Evolutionary conservation across 1,140 invertebrate genomes (phyloP), one percentile per base, ranked within the genome.

Genomic region (Heliconius himera): DNA sequence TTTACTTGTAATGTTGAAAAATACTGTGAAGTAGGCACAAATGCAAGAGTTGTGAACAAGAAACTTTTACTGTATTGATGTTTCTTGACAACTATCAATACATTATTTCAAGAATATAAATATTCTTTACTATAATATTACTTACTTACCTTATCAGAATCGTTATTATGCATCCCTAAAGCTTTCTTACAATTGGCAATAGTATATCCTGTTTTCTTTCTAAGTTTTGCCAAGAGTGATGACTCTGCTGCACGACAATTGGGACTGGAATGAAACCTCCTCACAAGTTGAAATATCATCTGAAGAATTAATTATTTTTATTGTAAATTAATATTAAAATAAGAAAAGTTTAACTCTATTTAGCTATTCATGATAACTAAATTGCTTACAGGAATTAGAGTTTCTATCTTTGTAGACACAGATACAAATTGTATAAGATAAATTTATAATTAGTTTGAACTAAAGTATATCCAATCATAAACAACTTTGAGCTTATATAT

Each of bases 161-260:
- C 96, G 95, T 99, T 98, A 79, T 97, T 96, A 94, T 98, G 96
- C 90, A 98, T 93, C 90, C 98, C 97, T 78, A 99, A 94, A 18
- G 99, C 99, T 92, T 99, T 99, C 91, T 98, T 99, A 90, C 99
- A 99, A 91, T 99, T 99, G 20, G 97, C 94, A 92, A 99, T 98
- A n/a, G 98, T 97, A 90, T 98, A 99, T 20, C 99, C 99, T 46
- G 99, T 99, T 89, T 97, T 98, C 91, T 99, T 99, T 49, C 99
- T 94, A 26, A 99, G 94, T 87, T 97, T 97, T 22, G 97, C 97
- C 26, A 99, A 94, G 4, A 96, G 88, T 13, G 96, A 96, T 83
- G 97, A 97, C 73, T 96, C 90, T 71, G 90, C 91, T 87, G 95
- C 95, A 85, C 95, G 86, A 89, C 90, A 88, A 3, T 88, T 79